These are phyloP conservation scores for Pipra filicauda DNA, from an alignment of 2,113 vertebrate genomes.

Conservation along the genomic window DNA sequence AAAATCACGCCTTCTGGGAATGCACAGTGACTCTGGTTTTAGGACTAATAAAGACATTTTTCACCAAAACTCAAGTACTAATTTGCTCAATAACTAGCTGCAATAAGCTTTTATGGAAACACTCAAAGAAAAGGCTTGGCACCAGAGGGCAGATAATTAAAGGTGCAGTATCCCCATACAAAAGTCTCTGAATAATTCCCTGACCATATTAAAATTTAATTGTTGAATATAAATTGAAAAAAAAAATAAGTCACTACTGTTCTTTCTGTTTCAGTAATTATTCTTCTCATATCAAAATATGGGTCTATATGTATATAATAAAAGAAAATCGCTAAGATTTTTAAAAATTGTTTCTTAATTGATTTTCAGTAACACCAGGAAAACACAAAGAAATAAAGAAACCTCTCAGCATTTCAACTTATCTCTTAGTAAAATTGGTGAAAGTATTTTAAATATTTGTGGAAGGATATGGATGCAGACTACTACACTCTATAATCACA, in stretches of 20 bases:
- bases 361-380: neutral
- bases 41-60: slow-evolving; percentile 92
- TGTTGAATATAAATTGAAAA: slow-evolving; percentile 85
- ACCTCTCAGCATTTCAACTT: neutral
- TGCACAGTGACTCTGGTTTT: slow-evolving; percentile 87
- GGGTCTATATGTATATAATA: slow-evolving; percentile 6
- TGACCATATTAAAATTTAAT: slow-evolving; percentile 85
- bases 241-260: slow-evolving; percentile 72
- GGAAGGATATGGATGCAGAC: neutral
- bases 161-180: slow-evolving; percentile 80
- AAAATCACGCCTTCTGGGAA: slow-evolving; percentile 90
- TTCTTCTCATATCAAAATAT: slow-evolving; percentile 70
- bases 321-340: neutral
- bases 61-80: slow-evolving; percentile 83
- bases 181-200: slow-evolving; percentile 83
- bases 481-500: neutral
- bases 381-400: neutral
- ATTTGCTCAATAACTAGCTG: slow-evolving; percentile 84
- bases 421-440: neutral
- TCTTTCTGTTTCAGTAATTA: slow-evolving; percentile 76
- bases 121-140: slow-evolving; percentile 80
- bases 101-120: slow-evolving; percentile 84
- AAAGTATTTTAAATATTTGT: neutral
- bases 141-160: slow-evolving; percentile 85
- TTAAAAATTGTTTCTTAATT: neutral